Base-by-base conservation (phyloP, 2,113 vertebrate genomes). In the Cnemophilus loriae region DNA sequence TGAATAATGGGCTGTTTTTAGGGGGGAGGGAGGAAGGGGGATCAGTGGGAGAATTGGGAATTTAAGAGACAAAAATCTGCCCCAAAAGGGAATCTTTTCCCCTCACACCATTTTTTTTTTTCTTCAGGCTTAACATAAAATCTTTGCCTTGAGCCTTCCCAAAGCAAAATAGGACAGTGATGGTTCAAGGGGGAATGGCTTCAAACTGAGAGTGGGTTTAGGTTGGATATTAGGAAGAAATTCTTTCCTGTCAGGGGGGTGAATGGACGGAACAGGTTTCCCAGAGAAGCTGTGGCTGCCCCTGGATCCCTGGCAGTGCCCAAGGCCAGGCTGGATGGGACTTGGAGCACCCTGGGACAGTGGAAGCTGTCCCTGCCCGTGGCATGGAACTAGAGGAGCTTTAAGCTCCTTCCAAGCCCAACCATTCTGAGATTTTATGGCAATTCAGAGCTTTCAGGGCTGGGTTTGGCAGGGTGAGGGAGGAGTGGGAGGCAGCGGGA, bases 291-390 rank as follows among this genome's bases (percentile, higher is more conserved):
- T 63, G 73, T 18, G 53, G 32, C 61, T 52, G 73, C 65, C 13
- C 20, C 56, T 68, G 78, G 22, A 49, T 55, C 49, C n/a, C 49
- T 71, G 73, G 53, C 0, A 78, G 10, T 77, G 50, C 3, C 27
- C 76, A 33, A 42, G 50, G 32, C 21, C 49, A 16, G 35, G 42
- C 0, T 53, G 74, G 59, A 47, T 0, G 0, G 41, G 42, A 32
- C 13, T 68, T 44, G 53, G 50, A 65, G 59, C 27, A 50, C 0
- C 27, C 37, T 73, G 86, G 59, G 33, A 1, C 0, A 0, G 50
- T 56, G 67, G 17, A 1, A 50, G 37, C 16, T 47, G 47, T 64
- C 56, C 23, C 56, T 44, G 50, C 35, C 50, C 42, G 4, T 18
- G 46, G 20, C 53, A 27, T 4, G 65, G 49, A 42, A 17, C 4